Base-by-base conservation (phyloP, 2,888 invertebrate genomes). In the Caenorhabditis imperialis region DNA sequence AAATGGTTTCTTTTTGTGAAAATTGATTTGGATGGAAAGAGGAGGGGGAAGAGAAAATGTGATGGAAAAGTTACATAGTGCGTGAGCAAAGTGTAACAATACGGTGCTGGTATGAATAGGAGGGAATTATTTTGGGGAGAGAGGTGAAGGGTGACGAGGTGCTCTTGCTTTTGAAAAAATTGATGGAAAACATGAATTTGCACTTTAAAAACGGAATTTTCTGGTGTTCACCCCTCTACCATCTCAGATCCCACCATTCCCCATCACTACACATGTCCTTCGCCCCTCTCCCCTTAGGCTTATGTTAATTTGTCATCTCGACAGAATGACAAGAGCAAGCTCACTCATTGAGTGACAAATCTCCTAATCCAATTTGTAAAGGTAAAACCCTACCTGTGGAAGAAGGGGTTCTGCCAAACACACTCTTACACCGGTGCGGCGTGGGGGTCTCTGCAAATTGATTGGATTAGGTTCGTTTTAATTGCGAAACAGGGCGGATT, bases 291-390 rank as follows among this genome's bases (percentile, higher is more conserved):
- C 54, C 55, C 63, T 55, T 63, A 47, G 38, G 65, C 65, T 65
- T 65, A 65, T 65, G 65, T 35, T 65, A 65, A 65, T 65, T 65
- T 65, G 30, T 47, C 12, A 16, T 20, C 27, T 25, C 42, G 40
- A 16, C 57, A 48, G 48, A 7, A 55, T 54, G 54, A 55, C 54
- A 65, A 44, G 50, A 48, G 55, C n/a, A 16, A 30, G 5, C 47
- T 47, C 47, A 65, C 55, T 57, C 57, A 48, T 50, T 65, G 65
- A 65, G 65, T 57, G 65, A 65, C 65, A 65, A 65, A 35, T 50
- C 65, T 47, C 54, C 55, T 65, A 57, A 65, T 65, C 65, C 65
- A 44, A 65, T 57, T 57, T 57, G 65, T 65, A 20, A 22, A 12
- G 6, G 4, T 12, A 5, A 4, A n/a, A 33, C 7, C 35, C 7